phyloP scores from a whole-genome alignment of 2,888 invertebrate species.

The Orchesella flavescens region DNA sequence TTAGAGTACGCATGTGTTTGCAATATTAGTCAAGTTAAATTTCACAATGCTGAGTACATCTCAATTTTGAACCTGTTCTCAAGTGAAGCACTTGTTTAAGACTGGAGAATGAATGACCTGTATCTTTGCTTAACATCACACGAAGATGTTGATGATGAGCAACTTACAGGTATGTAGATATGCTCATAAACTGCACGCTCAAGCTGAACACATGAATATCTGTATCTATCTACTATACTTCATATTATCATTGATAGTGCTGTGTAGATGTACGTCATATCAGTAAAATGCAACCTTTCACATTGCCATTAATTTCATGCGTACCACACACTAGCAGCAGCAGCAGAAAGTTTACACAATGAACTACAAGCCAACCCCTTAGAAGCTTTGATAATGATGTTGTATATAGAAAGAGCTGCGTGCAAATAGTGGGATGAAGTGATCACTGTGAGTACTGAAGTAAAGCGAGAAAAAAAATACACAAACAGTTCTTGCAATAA shows the following conservation, averaged over 20 bases:
- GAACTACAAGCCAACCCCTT: no score
- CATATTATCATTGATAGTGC: background rate
- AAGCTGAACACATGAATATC: slow-evolving; percentile 3
- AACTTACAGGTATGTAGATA: slow-evolving; percentile 61
- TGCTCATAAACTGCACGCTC: slow-evolving; percentile 35
- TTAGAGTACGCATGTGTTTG: background rate
- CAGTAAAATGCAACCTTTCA: no score
- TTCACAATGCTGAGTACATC: background rate
- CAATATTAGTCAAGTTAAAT: background rate
- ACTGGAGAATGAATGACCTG: slow-evolving; percentile 66
- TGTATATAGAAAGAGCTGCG: no score
- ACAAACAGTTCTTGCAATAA: background rate
- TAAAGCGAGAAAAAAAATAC: background rate
- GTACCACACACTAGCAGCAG: no score
- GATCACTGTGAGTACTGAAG: background rate
- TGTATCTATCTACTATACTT: slow-evolving; percentile 1
- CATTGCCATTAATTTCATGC: no score
- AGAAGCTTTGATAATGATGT: no score
- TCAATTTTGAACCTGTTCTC: slow-evolving; percentile 58
- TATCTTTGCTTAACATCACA: slow-evolving; percentile 58
- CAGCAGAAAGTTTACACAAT: background rate
- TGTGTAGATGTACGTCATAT: no score
- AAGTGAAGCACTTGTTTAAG: slow-evolving; percentile 63
- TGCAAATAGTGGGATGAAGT: no score
- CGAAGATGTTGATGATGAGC: slow-evolving; percentile 29